Conservation (phyloP, 2,797 vertebrate genomes). For the Mallotus villosus region DNA sequence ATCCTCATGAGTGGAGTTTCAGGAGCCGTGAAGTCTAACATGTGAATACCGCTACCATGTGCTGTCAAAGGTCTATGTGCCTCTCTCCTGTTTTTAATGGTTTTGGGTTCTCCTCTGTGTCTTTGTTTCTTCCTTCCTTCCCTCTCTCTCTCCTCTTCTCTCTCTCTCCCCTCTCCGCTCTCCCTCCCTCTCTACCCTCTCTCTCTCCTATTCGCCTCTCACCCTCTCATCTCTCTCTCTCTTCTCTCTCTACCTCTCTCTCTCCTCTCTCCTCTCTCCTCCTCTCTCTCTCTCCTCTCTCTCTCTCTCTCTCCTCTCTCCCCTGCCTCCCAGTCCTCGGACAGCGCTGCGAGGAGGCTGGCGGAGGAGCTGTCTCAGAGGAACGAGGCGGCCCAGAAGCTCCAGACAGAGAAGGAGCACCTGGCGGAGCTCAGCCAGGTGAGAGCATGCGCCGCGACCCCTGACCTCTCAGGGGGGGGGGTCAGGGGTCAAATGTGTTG, state of each 20-base stretch:
- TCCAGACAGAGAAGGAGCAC: slow-evolving; percentile 75
- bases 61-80: no score
- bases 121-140: no score
- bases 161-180: no score
- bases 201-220: no score
- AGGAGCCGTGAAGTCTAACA: no score
- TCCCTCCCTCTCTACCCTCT: no score
- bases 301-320: not conserved
- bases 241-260: not conserved
- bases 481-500: not conserved
- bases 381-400: slow-evolving; percentile 62
- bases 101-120: no score
- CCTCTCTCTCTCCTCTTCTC: no score
- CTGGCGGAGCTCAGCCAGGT: slow-evolving; percentile 77
- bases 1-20: no score
- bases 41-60: no score
- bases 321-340: slow-evolving; percentile 51
- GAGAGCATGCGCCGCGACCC: slow-evolving; percentile 19
- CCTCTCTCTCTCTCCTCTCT: not conserved
- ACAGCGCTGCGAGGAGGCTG: slow-evolving; percentile 62
- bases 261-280: not conserved
- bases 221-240: slow-evolving; percentile 5
- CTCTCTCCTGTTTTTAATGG: no score
- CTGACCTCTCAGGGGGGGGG: not conserved
- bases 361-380: slow-evolving; percentile 65